Percentiles rank a stretch among this genome's conserved stretches.
Evolutionary conservation across 2,797 vertebrate species (phyloP).

Genomic region (Tinamus major): DNA sequence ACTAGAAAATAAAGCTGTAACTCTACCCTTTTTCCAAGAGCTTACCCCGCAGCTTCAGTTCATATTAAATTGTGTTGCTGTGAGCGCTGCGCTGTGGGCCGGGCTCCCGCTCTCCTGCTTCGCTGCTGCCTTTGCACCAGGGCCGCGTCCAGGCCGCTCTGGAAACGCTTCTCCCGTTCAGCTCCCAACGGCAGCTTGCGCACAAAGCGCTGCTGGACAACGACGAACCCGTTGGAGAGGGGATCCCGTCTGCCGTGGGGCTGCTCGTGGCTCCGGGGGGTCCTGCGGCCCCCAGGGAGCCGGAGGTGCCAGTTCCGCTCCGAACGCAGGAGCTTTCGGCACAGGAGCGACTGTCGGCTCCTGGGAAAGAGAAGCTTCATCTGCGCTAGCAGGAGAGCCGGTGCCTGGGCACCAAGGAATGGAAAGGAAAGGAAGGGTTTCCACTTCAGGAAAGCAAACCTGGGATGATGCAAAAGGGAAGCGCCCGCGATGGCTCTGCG

Average conservation of each 20-base stretch:
- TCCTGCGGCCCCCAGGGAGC: background rate
- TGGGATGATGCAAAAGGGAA: background rate
- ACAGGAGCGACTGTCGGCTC: background rate
- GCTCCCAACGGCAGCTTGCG: background rate
- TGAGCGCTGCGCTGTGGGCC: background rate
- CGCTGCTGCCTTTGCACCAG: background rate
- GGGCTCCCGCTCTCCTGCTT: background rate
- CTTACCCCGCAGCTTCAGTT: background rate
- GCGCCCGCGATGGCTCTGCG: too few relatives aligned
- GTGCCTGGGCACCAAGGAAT: background rate
- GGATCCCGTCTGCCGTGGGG: background rate
- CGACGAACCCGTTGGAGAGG: background rate
- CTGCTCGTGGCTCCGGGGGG: background rate
- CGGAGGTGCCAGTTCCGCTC: background rate
- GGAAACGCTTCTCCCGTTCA: background rate
- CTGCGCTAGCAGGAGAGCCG: background rate
- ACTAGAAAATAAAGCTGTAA: background rate
- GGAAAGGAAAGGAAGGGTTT: too few relatives aligned
- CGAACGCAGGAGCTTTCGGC: background rate
- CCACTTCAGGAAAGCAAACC: too few relatives aligned
- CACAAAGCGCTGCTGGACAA: background rate
- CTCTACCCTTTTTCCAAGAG: background rate
- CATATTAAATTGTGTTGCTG: background rate
- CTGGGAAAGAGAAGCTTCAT: background rate
- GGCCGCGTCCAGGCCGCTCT: background rate